These are phyloP conservation scores for Galeruca laticollis DNA, from an alignment of 2,888 invertebrate species.

Conservation along the genomic window DNA sequence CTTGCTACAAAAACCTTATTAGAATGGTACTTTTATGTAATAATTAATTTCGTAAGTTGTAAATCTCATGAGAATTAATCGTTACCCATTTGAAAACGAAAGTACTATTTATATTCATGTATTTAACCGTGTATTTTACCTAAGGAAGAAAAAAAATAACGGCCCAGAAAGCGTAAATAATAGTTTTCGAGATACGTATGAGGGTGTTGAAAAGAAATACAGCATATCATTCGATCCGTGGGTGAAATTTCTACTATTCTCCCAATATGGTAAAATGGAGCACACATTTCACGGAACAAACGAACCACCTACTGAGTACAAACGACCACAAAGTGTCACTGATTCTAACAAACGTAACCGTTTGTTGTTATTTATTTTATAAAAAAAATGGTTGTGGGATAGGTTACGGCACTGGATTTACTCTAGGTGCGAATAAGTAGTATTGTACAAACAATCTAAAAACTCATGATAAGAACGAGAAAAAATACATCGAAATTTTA, in stretches of 20 bases:
- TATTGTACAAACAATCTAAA: too few species aligned
- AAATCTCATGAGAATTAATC: neutral
- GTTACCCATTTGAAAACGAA: conserved; percentile 6
- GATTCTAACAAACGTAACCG: conserved; percentile 15
- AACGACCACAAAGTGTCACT: conserved; percentile 32
- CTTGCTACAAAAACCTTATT: too few species aligned
- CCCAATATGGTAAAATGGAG: conserved; percentile 47
- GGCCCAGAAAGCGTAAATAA: conserved; percentile 34
- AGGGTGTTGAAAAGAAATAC: conserved; percentile 44
- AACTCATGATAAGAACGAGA: too few species aligned
- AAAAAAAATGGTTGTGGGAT: conserved; percentile 12
- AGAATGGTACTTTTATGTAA: neutral
- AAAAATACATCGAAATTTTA: neutral
- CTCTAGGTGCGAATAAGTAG: neutral
- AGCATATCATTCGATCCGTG: conserved; percentile 37
- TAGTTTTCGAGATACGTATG: conserved; percentile 29
- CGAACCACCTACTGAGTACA: conserved; percentile 44
- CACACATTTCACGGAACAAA: conserved; percentile 44
- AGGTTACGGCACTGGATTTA: neutral
- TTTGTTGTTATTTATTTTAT: neutral
- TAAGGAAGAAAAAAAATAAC: conserved; percentile 1
- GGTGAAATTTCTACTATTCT: conserved; percentile 47
- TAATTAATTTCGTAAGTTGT: neutral
- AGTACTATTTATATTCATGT: neutral
- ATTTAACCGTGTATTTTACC: neutral